phyloP scores from a whole-genome alignment of 92 coral and sea anemone species.

The Zoanthus gigantus region DNA sequence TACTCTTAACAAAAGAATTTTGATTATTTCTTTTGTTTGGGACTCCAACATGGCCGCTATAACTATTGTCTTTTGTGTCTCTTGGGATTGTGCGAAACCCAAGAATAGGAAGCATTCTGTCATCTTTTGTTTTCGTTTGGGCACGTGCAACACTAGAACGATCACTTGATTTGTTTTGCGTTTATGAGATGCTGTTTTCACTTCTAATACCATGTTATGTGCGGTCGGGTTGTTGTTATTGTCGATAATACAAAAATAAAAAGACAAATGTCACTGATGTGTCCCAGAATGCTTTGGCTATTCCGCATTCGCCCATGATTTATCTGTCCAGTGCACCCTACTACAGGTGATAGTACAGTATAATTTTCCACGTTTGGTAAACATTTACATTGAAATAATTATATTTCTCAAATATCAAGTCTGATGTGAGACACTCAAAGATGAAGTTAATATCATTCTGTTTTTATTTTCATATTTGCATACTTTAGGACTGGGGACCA shows the following conservation, averaged over 20 bases:
- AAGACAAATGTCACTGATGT: background rate
- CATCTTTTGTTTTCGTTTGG: background rate
- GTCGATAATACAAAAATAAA: background rate
- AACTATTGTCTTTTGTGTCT: too few species aligned
- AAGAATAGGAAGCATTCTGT: background rate
- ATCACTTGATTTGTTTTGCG: background rate
- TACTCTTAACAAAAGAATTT: too few species aligned
- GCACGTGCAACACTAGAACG: background rate
- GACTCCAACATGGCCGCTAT: too few species aligned
- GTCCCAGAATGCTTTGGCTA: background rate
- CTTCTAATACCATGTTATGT: background rate
- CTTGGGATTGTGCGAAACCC: background rate
- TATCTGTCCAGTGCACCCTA: background rate
- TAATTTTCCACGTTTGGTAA: too few species aligned
- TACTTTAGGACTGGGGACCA: constrained; percentile 94
- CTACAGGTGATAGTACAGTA: background rate
- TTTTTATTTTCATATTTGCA: too few species aligned
- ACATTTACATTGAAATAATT: too few species aligned
- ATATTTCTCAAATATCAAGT: too few species aligned
- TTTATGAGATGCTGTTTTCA: background rate
- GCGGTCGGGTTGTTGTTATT: background rate
- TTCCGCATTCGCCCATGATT: background rate
- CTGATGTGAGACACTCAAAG: too few species aligned
- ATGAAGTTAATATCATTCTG: too few species aligned
- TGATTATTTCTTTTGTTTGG: too few species aligned